Evolutionary conservation across 2,113 vertebrate species (phyloP).

Genomic region (Scomber scombrus): DNA sequence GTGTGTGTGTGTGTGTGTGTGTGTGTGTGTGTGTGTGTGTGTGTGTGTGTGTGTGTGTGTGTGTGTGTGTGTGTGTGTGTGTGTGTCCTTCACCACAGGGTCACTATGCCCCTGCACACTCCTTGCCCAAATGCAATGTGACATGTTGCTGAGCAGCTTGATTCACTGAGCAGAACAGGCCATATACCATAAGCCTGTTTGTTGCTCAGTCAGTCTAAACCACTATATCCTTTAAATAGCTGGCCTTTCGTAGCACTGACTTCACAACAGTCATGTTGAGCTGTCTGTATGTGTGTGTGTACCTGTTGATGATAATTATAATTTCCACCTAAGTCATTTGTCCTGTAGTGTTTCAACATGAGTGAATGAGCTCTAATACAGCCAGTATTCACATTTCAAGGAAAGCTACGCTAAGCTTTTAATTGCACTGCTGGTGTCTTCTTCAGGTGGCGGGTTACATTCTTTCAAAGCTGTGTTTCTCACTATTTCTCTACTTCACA

Average conservation of each 20-base stretch:
- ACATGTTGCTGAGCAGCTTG: slow-evolving; percentile 57
- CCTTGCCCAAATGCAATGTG: slow-evolving; percentile 11
- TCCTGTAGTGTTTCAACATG: slow-evolving; percentile 15
- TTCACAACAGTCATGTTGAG: slow-evolving; percentile 15
- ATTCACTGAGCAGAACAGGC: slow-evolving; percentile 38
- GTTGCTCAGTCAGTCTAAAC: slow-evolving; percentile 53
- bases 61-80: not conserved
- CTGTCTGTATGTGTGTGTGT: slow-evolving; percentile 12
- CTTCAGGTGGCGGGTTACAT: slow-evolving; percentile 11
- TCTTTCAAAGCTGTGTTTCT: not conserved
- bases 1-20: not conserved
- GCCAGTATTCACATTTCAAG: slow-evolving; percentile 7
- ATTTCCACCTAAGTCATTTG: not conserved
- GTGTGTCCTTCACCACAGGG: not conserved
- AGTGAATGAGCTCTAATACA: slow-evolving; percentile 11
- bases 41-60: not conserved
- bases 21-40: not conserved
- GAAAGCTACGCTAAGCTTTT: slow-evolving; percentile 14
- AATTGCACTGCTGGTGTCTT: slow-evolving; percentile 5
- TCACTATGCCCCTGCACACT: not conserved
- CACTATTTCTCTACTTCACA: not conserved
- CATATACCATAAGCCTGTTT: slow-evolving; percentile 42
- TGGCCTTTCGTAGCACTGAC: slow-evolving; percentile 4
- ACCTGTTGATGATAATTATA: not conserved
- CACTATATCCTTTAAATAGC: slow-evolving; percentile 61